A percentile compares a stretch with the other conserved stretches of the same genome.
Evolutionary conservation across 2,113 vertebrate genomes (phyloP).

Genomic region (Illadopsis cleaveri): DNA sequence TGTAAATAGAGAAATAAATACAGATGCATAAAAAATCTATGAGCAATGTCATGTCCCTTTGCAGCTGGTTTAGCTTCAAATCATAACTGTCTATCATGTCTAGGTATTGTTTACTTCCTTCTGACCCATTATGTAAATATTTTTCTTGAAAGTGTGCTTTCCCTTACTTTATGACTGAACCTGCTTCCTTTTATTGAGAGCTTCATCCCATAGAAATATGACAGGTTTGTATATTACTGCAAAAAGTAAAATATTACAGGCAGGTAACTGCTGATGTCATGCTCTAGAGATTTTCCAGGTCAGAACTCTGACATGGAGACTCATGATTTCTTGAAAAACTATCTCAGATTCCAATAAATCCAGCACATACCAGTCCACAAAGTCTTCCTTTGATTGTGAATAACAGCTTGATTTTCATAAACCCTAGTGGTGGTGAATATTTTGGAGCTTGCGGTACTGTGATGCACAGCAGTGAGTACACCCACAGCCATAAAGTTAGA

Average conservation of each 20-base stretch:
- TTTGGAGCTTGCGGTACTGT: neutral
- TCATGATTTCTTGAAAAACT: neutral
- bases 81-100: neutral
- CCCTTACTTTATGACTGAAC: neutral
- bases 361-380: neutral
- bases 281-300: neutral
- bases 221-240: neutral
- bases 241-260: neutral
- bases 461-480: neutral
- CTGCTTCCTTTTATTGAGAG: neutral
- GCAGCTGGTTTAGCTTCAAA: neutral
- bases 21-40: neutral
- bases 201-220: neutral
- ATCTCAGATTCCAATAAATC: neutral
- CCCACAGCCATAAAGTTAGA: neutral
- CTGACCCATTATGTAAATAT: neutral
- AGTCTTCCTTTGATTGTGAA: neutral
- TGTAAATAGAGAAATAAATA: conserved; percentile 23
- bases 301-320: neutral
- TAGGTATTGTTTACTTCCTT: neutral
- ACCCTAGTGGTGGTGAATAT: neutral
- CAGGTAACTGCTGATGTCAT: neutral
- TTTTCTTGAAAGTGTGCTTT: neutral
- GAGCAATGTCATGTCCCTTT: neutral
- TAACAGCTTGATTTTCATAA: neutral